phyloP scores from a whole-genome alignment of 2,113 vertebrate genomes.

The Neogale vison region DNA sequence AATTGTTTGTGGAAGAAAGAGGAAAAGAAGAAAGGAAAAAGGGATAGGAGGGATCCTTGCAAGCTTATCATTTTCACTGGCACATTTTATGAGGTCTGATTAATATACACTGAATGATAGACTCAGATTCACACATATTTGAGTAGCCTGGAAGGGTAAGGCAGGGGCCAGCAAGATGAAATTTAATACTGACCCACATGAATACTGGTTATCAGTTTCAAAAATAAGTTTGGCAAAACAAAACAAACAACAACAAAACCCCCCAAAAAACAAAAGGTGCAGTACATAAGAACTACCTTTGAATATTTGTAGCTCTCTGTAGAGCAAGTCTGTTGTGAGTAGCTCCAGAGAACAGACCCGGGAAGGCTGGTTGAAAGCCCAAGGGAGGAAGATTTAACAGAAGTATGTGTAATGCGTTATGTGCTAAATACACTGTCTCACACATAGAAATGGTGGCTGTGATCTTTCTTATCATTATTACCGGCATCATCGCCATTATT shows the following conservation, averaged over 20 bases:
- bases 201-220: not conserved
- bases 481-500: not conserved
- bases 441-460: not conserved
- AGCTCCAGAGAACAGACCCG: not conserved
- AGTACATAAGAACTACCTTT: not conserved
- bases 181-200: not conserved
- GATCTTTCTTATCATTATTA: not conserved
- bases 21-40: not conserved
- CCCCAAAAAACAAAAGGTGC: not conserved
- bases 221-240: not conserved
- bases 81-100: not conserved
- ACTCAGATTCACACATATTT: conserved; percentile 18
- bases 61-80: not conserved
- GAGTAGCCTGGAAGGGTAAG: not conserved
- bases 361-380: not conserved
- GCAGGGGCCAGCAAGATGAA: not conserved
- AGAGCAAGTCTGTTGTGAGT: not conserved
- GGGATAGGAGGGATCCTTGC: not conserved
- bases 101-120: not conserved
- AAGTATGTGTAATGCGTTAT: not conserved
- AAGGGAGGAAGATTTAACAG: not conserved
- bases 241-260: not conserved
- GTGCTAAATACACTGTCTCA: not conserved
- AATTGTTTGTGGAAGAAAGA: not conserved
- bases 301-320: not conserved